phyloP scores from a whole-genome alignment of 2,797 vertebrate species.

The Acridotheres tristis region DNA sequence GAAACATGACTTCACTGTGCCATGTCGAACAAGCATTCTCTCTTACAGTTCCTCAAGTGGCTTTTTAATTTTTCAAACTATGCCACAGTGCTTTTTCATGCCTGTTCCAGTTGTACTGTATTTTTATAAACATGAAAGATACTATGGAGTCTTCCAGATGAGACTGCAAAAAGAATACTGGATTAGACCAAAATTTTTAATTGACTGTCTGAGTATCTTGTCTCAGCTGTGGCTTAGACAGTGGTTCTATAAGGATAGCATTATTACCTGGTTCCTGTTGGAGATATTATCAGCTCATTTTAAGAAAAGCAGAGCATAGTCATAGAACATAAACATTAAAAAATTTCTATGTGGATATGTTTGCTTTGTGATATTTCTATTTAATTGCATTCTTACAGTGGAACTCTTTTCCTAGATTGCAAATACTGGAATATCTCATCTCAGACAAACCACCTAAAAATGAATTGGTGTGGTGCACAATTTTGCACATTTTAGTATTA shows the following conservation, averaged over 20 bases:
- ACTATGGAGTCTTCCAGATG: neutral
- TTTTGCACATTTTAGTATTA: neutral
- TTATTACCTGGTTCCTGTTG: neutral
- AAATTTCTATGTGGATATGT: neutral
- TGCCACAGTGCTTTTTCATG: accelerated
- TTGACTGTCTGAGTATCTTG: neutral
- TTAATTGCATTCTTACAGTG: neutral
- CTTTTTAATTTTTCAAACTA: neutral
- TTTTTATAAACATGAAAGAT: neutral
- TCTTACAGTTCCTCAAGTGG: neutral
- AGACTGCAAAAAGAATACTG: neutral
- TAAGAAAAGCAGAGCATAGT: neutral
- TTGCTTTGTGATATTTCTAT: neutral
- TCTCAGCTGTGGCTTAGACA: neutral
- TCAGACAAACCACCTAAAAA: neutral
- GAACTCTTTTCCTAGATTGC: neutral
- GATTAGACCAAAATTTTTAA: neutral
- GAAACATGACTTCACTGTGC: neutral
- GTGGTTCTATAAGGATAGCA: neutral
- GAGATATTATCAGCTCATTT: neutral
- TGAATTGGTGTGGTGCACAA: neutral
- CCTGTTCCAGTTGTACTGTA: neutral
- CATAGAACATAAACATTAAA: neutral
- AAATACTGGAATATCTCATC: neutral
- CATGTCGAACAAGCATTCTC: neutral